Percentiles rank a stretch among this genome's conserved stretches.
Conservation (phyloP, 2,113 vertebrate genomes). For the Hippocampus zosterae region DNA sequence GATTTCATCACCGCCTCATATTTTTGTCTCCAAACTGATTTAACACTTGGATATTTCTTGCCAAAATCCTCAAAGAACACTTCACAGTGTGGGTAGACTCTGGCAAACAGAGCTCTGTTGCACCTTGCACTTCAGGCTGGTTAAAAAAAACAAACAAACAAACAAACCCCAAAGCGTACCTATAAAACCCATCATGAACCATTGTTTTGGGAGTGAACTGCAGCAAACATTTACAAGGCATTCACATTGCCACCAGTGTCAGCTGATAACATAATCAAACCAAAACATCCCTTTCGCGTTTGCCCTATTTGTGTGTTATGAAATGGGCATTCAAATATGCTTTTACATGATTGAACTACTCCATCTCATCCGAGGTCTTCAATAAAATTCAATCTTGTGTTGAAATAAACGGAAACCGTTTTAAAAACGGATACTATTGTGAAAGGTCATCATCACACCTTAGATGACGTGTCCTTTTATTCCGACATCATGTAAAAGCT, state of each 20-base stretch:
- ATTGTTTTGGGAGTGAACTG: not conserved
- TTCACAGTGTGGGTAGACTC: not conserved
- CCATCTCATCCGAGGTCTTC: conserved; percentile 17
- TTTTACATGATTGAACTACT: conserved; percentile 38
- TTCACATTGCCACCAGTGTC: conserved; percentile 22
- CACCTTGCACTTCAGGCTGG: conserved; percentile 18
- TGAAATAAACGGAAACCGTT: conserved; percentile 8
- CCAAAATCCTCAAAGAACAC: not conserved
- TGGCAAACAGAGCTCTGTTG: not conserved
- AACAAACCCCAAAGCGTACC: conserved; percentile 2
- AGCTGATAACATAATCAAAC: conserved; percentile 13
- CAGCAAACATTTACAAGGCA: conserved; percentile 13
- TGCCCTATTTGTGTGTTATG: conserved; percentile 32
- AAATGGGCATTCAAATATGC: conserved; percentile 29
- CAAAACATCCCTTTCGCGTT: conserved; percentile 18
- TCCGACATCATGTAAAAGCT: conserved; percentile 46
- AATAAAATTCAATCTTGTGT: not conserved
- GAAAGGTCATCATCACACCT: conserved; percentile 21
- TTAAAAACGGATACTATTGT: conserved; percentile 14
- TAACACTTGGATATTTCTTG: not conserved
- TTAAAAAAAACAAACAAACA: not conserved
- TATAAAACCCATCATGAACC: not conserved
- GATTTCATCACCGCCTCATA: not conserved
- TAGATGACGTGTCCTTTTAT: conserved; percentile 39
- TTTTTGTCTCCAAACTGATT: not conserved